These are phyloP conservation scores for Drosophila kepulauana DNA, from an alignment of 1,140 invertebrate genomes.

Conservation along the genomic window DNA sequence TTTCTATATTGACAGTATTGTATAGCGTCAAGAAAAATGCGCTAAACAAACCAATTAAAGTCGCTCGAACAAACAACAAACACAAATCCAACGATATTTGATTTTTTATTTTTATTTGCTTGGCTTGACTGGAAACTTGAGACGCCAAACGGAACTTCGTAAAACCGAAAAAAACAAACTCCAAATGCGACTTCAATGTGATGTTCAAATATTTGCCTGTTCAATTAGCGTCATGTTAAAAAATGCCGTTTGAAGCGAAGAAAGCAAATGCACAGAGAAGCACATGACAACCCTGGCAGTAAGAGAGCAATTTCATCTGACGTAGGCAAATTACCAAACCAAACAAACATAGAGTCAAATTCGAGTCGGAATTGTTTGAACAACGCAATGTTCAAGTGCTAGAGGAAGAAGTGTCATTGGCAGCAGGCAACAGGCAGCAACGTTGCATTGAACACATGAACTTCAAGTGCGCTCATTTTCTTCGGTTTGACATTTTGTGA, in stretches of 20 bases:
- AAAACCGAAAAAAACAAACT: conserved; percentile 22
- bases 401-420: conserved; percentile 56
- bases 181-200: neutral
- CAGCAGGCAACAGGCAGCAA: conserved; percentile 31
- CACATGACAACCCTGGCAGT: conserved; percentile 36
- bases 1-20: conserved; percentile 13
- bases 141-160: conserved; percentile 33
- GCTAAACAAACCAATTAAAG: conserved; percentile 76
- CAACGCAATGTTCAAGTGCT: conserved; percentile 59
- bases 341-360: conserved; percentile 30
- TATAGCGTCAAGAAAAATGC: conserved; percentile 44
- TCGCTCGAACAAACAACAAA: conserved; percentile 49
- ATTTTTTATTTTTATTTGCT: conserved; percentile 5
- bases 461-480: conserved; percentile 78
- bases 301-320: conserved; percentile 34
- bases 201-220: conserved; percentile 66
- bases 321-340: conserved; percentile 47
- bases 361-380: conserved; percentile 27
- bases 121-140: conserved; percentile 13
- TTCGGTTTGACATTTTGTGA: conserved; percentile 77
- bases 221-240: conserved; percentile 76
- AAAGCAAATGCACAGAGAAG: conserved; percentile 41
- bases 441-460: conserved; percentile 58
- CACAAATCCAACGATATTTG: conserved; percentile 52
- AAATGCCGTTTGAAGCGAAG: conserved; percentile 29